Evolutionary conservation across 2,113 vertebrate species (phyloP).

Genomic region (Perca schrenkii): DNA sequence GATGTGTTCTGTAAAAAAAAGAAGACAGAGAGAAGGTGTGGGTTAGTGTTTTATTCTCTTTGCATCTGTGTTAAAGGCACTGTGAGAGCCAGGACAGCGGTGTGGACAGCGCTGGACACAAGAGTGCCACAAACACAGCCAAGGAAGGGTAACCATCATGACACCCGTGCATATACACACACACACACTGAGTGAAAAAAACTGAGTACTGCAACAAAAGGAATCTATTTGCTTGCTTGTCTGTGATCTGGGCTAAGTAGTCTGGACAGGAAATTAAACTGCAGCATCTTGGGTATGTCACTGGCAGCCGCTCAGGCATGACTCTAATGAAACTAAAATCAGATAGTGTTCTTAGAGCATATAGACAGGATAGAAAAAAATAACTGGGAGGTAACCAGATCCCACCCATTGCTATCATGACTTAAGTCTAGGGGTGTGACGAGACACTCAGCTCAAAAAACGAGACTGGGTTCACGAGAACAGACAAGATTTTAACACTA

Average conservation of each 20-base stretch:
- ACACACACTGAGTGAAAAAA: no score
- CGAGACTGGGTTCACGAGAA: no score
- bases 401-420: conserved; percentile 13
- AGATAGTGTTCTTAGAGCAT: conserved; percentile 35
- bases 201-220: conserved; percentile 58
- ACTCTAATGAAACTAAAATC: conserved; percentile 63
- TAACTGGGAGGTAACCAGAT: conserved; percentile 8
- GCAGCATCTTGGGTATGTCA: conserved; percentile 64
- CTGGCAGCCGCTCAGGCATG: conserved; percentile 45
- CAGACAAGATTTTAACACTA: no score
- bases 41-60: conserved; percentile 42
- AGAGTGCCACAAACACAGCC: conserved; percentile 74
- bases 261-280: conserved; percentile 81
- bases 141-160: conserved; percentile 62
- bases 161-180: conserved; percentile 55
- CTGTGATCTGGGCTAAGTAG: conserved; percentile 69
- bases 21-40: conserved; percentile 47
- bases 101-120: conserved; percentile 57
- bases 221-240: conserved; percentile 66
- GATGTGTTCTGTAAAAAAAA: conserved; percentile 89
- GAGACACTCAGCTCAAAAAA: no score
- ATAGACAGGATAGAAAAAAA: conserved; percentile 5
- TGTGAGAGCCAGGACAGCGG: conserved; percentile 56
- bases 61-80: conserved; percentile 33
- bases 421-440: background rate